Conservation (phyloP, 2,888 invertebrate species). For the Coelopa pilipes region DNA sequence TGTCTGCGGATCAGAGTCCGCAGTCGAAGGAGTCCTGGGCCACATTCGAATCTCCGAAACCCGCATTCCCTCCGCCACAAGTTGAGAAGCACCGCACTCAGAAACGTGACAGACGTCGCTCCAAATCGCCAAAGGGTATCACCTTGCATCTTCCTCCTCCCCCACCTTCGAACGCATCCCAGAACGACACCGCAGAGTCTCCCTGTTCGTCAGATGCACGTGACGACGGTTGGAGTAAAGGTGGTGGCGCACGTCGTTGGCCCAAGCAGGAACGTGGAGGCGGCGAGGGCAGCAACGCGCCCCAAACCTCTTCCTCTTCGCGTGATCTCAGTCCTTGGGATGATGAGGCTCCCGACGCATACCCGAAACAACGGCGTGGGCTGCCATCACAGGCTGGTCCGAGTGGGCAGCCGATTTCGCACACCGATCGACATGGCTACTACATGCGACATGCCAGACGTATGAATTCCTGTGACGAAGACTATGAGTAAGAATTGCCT, state of each 20-base stretch:
- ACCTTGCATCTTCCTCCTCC: slow-evolving; percentile 55
- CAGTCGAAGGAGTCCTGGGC: slow-evolving; percentile 70
- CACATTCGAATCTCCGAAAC: slow-evolving; percentile 69
- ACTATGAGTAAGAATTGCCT: slow-evolving; percentile 73
- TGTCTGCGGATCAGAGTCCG: slow-evolving; percentile 62
- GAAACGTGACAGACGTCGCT: slow-evolving; percentile 32
- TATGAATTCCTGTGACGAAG: slow-evolving; percentile 76
- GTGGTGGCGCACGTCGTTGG: slow-evolving; percentile 42
- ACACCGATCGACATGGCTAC: slow-evolving; percentile 61
- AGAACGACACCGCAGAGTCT: slow-evolving; percentile 71
- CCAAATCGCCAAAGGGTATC: slow-evolving; percentile 46
- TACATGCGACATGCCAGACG: slow-evolving; percentile 70
- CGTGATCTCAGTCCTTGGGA: slow-evolving; percentile 86
- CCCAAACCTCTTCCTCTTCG: slow-evolving; percentile 77
- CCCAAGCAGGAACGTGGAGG: slow-evolving; percentile 31
- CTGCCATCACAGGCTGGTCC: slow-evolving; percentile 33
- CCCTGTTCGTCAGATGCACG: slow-evolving; percentile 84
- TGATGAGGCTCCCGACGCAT: slow-evolving; percentile 72
- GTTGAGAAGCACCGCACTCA: slow-evolving; percentile 42
- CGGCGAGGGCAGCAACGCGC: slow-evolving; percentile 66
- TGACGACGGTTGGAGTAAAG: slow-evolving; percentile 71
- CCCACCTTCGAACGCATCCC: slow-evolving; percentile 60
- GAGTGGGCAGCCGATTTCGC: slow-evolving; percentile 40
- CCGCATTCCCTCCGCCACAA: slow-evolving; percentile 26
- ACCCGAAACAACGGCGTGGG: slow-evolving; percentile 65